Evolutionary conservation across 2,888 invertebrate species (phyloP).

Genomic region (Stegophylla sp.): DNA sequence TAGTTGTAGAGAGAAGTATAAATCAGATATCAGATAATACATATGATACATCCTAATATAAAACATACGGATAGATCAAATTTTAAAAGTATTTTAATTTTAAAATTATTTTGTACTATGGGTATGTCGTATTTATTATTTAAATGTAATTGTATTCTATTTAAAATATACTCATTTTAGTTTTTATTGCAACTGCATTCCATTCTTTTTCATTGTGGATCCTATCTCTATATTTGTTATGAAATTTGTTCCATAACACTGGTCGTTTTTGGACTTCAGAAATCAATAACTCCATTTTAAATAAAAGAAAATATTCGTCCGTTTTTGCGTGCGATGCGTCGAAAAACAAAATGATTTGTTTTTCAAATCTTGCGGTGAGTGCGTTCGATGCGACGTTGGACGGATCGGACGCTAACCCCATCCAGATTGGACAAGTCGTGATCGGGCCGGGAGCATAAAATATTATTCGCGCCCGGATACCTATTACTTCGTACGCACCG

Average conservation of each 20-base stretch:
- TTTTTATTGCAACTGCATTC: conserved; percentile 20
- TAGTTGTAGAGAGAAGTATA: too few relatives aligned
- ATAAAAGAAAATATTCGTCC: background rate
- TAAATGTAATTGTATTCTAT: conserved; percentile 6
- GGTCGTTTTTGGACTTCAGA: conserved; percentile 9
- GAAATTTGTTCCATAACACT: conserved; percentile 8
- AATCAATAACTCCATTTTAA: conserved; percentile 25
- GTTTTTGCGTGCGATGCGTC: conserved; percentile 14
- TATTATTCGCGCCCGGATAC: too few relatives aligned
- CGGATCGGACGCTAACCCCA: conserved; percentile 12
- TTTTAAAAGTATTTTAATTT: too few relatives aligned
- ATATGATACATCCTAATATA: too few relatives aligned
- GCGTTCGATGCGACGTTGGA: conserved; percentile 1
- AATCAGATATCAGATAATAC: too few relatives aligned
- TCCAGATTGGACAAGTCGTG: conserved; percentile 18
- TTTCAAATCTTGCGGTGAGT: conserved; percentile 11
- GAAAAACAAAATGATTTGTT: conserved; percentile 31
- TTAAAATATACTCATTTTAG: conserved; percentile 21
- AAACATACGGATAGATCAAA: too few relatives aligned
- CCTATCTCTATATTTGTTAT: conserved; percentile 25
- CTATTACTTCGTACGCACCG: too few relatives aligned
- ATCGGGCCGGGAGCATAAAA: too few relatives aligned
- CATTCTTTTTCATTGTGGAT: conserved; percentile 10
- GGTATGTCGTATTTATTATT: background rate
- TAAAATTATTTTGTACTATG: background rate